Conservation (phyloP, 2,113 vertebrate genomes). For the Coregonus clupeaformis region DNA sequence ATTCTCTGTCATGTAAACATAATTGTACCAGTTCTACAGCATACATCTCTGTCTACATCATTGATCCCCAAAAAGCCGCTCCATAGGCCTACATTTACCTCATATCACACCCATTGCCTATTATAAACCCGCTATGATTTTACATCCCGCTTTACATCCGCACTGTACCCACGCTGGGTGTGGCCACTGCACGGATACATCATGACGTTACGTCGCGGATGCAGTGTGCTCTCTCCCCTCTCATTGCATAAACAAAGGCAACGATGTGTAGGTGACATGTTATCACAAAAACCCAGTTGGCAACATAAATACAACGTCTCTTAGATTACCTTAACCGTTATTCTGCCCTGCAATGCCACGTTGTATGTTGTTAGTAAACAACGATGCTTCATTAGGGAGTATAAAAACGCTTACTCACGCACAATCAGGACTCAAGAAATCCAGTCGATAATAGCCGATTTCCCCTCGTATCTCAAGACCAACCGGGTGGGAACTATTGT, state of each 20-base stretch:
- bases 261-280: background rate
- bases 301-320: background rate
- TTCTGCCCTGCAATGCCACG: background rate
- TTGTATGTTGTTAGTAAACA: background rate
- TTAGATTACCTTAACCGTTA: background rate
- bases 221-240: conserved; percentile 2
- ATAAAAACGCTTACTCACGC: background rate
- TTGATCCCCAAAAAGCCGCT: no score
- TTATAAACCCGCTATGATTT: background rate
- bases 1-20: no score
- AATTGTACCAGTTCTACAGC: no score
- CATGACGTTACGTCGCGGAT: conserved; percentile 41
- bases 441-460: background rate
- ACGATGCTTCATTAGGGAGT: background rate
- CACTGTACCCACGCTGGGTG: conserved; percentile 31
- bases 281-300: background rate
- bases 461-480: background rate
- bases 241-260: background rate
- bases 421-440: background rate
- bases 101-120: background rate
- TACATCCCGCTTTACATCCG: background rate
- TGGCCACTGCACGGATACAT: conserved; percentile 45
- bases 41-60: no score
- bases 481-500: no score
- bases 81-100: no score